Percentiles rank a stretch among this genome's conserved stretches.
phyloP scores from a whole-genome alignment of 2,113 vertebrate genomes.

The Calonectris borealis region DNA sequence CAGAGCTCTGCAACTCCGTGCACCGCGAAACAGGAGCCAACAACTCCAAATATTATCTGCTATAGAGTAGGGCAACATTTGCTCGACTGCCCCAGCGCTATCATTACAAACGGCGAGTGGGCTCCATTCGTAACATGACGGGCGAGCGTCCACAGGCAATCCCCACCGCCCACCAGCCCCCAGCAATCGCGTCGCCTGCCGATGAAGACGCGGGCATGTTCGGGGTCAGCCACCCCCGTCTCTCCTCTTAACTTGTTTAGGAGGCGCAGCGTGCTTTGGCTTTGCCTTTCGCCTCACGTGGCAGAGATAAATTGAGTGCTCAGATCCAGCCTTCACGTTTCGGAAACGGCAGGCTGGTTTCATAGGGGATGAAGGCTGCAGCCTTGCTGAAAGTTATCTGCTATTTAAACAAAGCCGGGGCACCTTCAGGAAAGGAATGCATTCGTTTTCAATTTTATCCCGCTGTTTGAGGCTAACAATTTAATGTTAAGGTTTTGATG shows the following conservation, averaged over 20 bases:
- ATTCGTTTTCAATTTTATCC: neutral
- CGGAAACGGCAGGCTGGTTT: neutral
- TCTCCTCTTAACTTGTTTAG: neutral
- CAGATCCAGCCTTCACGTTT: neutral
- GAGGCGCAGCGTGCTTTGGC: neutral
- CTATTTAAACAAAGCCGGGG: neutral
- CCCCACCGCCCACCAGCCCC: neutral
- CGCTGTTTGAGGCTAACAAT: neutral
- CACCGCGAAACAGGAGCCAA: neutral
- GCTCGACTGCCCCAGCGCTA: rapidly evolving
- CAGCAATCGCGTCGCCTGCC: rapidly evolving
- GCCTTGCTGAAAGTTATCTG: neutral
- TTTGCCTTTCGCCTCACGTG: neutral
- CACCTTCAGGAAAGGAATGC: neutral
- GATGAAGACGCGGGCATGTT: neutral
- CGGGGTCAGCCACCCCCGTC: rapidly evolving
- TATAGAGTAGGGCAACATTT: neutral
- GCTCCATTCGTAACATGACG: neutral
- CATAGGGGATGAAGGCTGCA: neutral
- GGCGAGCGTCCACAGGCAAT: neutral
- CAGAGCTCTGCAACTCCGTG: neutral
- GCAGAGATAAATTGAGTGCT: neutral
- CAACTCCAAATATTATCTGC: neutral
- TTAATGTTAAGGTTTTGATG: neutral
- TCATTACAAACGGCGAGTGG: neutral